phyloP scores from a whole-genome alignment of 2,888 invertebrate species.

The Caenorhabditis sinica region DNA sequence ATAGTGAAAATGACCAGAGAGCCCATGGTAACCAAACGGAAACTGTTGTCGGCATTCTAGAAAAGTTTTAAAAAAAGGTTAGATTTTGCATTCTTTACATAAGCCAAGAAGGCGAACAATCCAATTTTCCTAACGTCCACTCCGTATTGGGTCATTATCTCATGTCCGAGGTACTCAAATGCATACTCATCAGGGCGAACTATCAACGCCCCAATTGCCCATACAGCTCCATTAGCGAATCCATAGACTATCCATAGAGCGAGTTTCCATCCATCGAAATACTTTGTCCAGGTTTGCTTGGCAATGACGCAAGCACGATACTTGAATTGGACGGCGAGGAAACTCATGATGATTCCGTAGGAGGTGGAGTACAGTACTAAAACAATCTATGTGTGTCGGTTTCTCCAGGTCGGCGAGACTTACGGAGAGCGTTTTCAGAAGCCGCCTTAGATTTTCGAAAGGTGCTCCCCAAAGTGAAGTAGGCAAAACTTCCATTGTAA shows the following conservation, averaged over 20 bases:
- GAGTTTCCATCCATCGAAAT: slow-evolving; percentile 29
- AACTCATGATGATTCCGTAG: not conserved
- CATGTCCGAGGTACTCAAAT: slow-evolving; percentile 15
- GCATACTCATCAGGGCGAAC: slow-evolving; percentile 5
- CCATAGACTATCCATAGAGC: slow-evolving; percentile 17
- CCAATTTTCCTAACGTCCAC: slow-evolving; percentile 10
- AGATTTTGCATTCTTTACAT: not conserved
- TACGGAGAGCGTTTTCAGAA: slow-evolving; percentile 1
- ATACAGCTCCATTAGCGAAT: not conserved
- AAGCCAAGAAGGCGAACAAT: not conserved
- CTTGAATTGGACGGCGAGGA: slow-evolving; percentile 16
- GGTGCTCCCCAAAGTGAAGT: slow-evolving; percentile 32
- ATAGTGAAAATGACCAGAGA: not conserved
- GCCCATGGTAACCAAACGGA: slow-evolving; percentile 11
- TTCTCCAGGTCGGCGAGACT: not conserved
- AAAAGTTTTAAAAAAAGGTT: not conserved
- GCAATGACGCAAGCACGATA: slow-evolving; percentile 6
- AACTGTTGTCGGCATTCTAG: not conserved
- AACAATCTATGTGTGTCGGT: not conserved
- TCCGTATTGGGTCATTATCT: slow-evolving; percentile 31
- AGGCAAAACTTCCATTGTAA: slow-evolving; percentile 21
- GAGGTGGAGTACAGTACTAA: not conserved
- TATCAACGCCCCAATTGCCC: not conserved
- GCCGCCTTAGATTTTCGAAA: slow-evolving; percentile 3
- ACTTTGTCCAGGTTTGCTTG: not conserved